These are phyloP conservation scores for Regulus satrapa DNA, from an alignment of 2,113 vertebrate species.

Conservation along the genomic window DNA sequence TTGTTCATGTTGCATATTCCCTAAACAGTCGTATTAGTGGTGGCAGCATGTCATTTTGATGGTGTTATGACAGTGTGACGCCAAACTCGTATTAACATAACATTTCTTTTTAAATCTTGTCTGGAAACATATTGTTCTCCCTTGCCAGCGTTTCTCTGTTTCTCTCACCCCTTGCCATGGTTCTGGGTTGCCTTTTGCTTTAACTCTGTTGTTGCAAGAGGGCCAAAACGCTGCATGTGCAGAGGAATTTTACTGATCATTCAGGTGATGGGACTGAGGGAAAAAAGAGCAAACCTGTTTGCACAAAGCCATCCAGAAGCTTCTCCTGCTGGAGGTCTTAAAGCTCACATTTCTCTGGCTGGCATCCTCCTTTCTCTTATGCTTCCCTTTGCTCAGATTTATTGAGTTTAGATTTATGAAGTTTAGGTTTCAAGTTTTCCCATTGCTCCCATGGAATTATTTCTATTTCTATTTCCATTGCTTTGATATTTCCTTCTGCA, in stretches of 20 bases:
- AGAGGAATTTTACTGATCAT: not conserved
- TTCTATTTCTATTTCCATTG: not conserved
- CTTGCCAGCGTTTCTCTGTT: conserved; percentile 6
- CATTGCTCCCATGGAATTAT: fast-evolving
- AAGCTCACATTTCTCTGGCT: not conserved
- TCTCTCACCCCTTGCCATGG: conserved; percentile 16
- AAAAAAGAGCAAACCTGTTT: fast-evolving
- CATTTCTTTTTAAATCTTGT: conserved; percentile 36
- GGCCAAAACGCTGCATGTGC: fast-evolving
- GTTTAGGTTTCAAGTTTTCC: not conserved
- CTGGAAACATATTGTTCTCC: conserved; percentile 58
- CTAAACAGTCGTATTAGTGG: conserved; percentile 26
- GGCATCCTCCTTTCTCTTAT: not conserved
- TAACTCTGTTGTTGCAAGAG: not conserved
- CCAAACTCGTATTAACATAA: conserved; percentile 55
- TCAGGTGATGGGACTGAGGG: not conserved
- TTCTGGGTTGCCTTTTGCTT: not conserved
- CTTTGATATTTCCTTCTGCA: not conserved
- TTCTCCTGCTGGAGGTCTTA: not conserved
- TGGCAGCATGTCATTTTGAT: conserved; percentile 63
- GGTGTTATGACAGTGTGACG: conserved; percentile 60
- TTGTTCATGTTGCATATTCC: conserved; percentile 12
- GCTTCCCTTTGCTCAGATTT: not conserved
- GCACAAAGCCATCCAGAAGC: not conserved
- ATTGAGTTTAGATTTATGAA: not conserved